Base-by-base conservation (phyloP, 2,113 vertebrate species). In the Toxotes chatareus region DNA sequence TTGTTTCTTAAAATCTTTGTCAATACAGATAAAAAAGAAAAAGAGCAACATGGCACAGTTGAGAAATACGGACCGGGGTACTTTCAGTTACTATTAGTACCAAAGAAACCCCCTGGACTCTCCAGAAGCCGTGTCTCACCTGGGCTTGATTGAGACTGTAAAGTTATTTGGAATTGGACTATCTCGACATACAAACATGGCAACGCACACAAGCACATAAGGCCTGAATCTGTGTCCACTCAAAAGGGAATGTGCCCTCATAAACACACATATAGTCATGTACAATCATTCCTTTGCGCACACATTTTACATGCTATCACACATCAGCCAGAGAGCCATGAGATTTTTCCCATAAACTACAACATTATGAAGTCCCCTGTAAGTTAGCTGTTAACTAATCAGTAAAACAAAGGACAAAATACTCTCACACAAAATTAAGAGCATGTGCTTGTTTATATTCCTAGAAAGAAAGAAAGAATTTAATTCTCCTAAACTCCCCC, bases 391-490 rank as follows among this genome's bases (percentile, higher is more conserved):
- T 46, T 76, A 40, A 59, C 38, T 70, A 40, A 79, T 76, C 49
- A 46, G 11, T 36, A 19, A 73, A 83, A 65, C 40, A 57, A 74
- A 73, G 46, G 53, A 63, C 36, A 55, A 67, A 66, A 86, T 70
- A 46, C 34, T 19, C 56, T 31, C 38, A 60, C n/a, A 56, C 55
- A 27, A 79, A 80, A 23, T n/a, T 62, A 61, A 40, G 12, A 53
- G 7, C 10, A 46, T 38, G 64, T 61, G 71, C 31, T 76, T 71
- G 53, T 72, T 84, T 38, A 21, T 38, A 62, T n/a, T 34, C n/a
- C 36, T 44, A 27, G 27, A 27, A 27, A 27, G 27, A 27, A 27
- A 71, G 47, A 70, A 83, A 76, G 46, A 85, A 82, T 80, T 12
- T 16, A 84, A 73, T 72, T 67, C 36, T 42, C 46, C 31, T 14